Evolutionary conservation across 1,140 invertebrate genomes (phyloP).

Genomic region (Laupala kohalensis): DNA sequence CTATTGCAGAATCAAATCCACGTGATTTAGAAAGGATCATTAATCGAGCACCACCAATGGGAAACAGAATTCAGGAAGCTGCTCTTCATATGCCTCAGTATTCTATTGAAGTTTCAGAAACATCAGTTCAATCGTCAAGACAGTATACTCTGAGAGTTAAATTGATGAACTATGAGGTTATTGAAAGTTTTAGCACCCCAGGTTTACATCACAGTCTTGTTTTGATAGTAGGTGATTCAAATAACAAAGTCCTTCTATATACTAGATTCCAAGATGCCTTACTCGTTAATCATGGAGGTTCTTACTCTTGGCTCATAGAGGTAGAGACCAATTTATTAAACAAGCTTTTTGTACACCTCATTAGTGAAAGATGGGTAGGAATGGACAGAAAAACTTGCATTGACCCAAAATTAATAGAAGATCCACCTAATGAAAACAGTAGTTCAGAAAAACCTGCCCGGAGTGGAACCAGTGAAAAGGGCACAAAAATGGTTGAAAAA

Average conservation of each 20-base stretch:
- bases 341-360: constrained; percentile 5
- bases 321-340: background rate
- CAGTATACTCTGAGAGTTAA: background rate
- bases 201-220: constrained; percentile 18
- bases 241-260: constrained; percentile 24
- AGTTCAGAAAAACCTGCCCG: too few relatives aligned
- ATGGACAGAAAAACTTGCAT: constrained; percentile 1
- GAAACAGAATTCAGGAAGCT: constrained; percentile 22
- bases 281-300: background rate
- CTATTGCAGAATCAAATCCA: constrained; percentile 50
- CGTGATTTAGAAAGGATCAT: constrained; percentile 52
- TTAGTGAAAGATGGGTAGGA: constrained; percentile 10
- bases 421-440: background rate
- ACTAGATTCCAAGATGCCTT: background rate
- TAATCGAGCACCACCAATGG: constrained; percentile 23
- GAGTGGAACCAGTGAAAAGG: background rate
- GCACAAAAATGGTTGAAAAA: background rate
- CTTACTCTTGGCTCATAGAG: background rate
- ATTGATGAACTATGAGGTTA: constrained; percentile 10
- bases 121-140: background rate
- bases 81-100: constrained; percentile 21
- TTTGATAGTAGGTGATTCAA: constrained; percentile 34
- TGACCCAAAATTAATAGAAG: background rate
- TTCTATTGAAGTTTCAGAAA: constrained; percentile 13
- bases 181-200: constrained; percentile 12